These are phyloP conservation scores for Trachythela sp. DNA, from an alignment of 64 coral and sea anemone genomes.

Conservation along the genomic window DNA sequence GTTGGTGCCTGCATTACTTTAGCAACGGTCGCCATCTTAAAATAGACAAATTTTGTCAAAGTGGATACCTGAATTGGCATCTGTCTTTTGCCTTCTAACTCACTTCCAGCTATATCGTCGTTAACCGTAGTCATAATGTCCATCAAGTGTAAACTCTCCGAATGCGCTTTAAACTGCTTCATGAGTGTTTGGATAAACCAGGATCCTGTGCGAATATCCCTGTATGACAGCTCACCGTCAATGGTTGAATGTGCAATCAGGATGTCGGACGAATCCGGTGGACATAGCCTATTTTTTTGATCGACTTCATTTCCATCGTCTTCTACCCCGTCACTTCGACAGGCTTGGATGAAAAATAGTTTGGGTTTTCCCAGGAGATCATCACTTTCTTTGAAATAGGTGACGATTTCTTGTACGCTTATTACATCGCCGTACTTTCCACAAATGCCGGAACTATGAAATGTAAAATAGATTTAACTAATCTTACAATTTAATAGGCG, in stretches of 20 bases:
- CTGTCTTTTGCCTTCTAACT: not conserved
- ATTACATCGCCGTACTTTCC: not conserved
- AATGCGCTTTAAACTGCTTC: not conserved
- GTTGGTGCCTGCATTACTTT: not conserved
- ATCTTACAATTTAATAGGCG: no score
- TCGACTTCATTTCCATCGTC: not conserved
- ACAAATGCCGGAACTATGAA: not conserved
- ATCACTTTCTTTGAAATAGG: not conserved
- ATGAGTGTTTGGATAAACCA: not conserved
- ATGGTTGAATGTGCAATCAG: not conserved
- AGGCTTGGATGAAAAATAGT: constrained; percentile 1
- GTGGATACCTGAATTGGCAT: not conserved
- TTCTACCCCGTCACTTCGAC: not conserved
- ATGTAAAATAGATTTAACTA: not conserved
- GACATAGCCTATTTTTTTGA: not conserved
- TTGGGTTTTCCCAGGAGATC: not conserved
- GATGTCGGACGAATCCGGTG: not conserved
- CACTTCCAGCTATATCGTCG: not conserved
- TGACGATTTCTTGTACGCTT: not conserved
- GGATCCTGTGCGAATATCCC: not conserved
- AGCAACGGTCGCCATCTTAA: not conserved
- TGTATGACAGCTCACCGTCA: not conserved
- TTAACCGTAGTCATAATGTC: not conserved
- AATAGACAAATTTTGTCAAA: not conserved
- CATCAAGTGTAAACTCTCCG: not conserved